These are phyloP conservation scores for Remorina albescens DNA, from an alignment of 2,797 vertebrate genomes.

Conservation along the genomic window DNA sequence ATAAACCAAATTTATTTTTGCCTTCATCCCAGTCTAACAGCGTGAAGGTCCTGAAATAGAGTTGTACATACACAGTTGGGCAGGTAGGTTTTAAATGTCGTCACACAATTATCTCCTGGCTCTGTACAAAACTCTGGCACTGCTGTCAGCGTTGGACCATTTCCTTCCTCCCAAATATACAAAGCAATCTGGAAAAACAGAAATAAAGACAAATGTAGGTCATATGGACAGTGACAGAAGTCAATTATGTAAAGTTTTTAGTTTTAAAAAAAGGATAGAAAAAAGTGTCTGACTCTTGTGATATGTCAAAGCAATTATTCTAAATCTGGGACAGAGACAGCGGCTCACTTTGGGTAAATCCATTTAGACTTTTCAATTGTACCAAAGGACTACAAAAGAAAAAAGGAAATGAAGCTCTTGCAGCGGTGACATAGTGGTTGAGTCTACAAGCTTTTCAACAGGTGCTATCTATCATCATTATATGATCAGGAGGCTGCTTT, in stretches of 20 bases:
- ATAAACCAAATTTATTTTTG: not conserved
- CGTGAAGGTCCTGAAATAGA: not conserved
- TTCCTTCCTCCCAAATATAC: slow-evolving; percentile 91
- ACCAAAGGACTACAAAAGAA: not conserved
- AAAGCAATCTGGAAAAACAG: slow-evolving; percentile 86
- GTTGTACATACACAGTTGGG: slow-evolving; percentile 88
- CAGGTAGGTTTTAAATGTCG: slow-evolving; percentile 84
- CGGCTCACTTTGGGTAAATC: not conserved
- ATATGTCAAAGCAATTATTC: not conserved
- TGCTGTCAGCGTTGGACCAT: slow-evolving; percentile 86
- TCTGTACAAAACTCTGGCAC: slow-evolving; percentile 90
- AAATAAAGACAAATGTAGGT: not conserved
- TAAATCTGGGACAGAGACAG: not conserved
- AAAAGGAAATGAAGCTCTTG: no score
- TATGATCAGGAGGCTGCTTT: slow-evolving; percentile 14
- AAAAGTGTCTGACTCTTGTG: not conserved
- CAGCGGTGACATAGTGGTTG: not conserved
- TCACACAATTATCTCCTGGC: slow-evolving; percentile 79
- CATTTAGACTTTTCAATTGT: slow-evolving; percentile 1
- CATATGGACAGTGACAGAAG: not conserved
- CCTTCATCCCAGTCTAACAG: not conserved
- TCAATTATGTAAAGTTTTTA: not conserved
- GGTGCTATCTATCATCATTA: not conserved
- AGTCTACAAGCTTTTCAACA: slow-evolving; percentile 10
- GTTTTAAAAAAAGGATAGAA: not conserved